Base-by-base conservation (phyloP, 2,113 vertebrate genomes). In the Oncorhynchus clarkii region DNA sequence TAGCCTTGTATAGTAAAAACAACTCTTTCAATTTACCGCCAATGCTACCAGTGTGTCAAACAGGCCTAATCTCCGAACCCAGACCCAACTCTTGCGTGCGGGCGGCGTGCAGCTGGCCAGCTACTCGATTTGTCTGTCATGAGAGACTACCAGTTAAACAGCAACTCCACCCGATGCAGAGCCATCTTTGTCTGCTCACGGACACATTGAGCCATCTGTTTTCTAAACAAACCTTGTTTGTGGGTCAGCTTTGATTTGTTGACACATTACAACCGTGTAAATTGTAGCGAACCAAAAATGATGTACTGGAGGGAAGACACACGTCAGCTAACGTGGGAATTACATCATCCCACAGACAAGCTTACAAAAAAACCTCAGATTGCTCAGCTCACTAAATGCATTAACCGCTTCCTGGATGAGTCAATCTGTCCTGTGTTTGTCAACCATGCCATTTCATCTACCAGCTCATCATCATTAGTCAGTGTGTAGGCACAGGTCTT, bases 231-330 rank as follows among this genome's bases (percentile, higher is more conserved):
- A 27, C 77, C 66, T 26, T 18, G 39, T 24, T 65, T 60, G 13
- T 71, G 51, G 79, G 65, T 72, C 73, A 76, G 74, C 11, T 71
- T 75, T 68, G 78, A 86, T 81, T 79, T 80, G 80, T 66, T 60
- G 74, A 73, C 64, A 29, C 71, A 59, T 78, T 67, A 54, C 72
- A 77, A 54, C 68, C 68, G 75, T 57, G n/a, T 31, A 13, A 22
- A 20, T 70, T 14, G 64, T 45, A 76, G 66, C n/a, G 34, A 71
- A 29, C 68, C 70, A 80, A 67, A 69, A 80, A 73, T n/a, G 34
- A 78, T 60, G 22, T 70, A 75, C 34, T 81, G 78, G 49, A 71
- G 16, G 4, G 70, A 34, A 68, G 80, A 79, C 74, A 82, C 80
- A 77, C 79, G 75, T 80, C 76, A 82, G 65, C 62, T 18, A 62